These are phyloP conservation scores for Mallotus villosus DNA, from an alignment of 2,797 vertebrate genomes.

Conservation along the genomic window DNA sequence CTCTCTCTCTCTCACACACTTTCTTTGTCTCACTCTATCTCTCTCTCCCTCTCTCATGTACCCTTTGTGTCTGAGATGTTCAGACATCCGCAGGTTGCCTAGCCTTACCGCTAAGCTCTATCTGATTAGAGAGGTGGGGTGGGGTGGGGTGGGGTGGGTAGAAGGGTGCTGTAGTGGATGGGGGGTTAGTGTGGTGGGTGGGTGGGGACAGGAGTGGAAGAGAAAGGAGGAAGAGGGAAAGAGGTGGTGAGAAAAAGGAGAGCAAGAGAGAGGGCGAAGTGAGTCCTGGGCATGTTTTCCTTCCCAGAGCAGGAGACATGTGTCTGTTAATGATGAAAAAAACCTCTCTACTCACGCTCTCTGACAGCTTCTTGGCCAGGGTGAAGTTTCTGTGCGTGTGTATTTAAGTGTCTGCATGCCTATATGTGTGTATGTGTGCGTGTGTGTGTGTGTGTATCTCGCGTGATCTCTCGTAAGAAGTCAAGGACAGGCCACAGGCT, in stretches of 20 bases:
- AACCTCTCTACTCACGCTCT: constrained; percentile 6
- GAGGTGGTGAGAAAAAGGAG: constrained; percentile 13
- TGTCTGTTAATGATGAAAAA: constrained; percentile 29
- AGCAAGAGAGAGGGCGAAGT: constrained; percentile 13
- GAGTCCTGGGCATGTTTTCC: constrained; percentile 25
- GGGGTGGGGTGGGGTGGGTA: background rate
- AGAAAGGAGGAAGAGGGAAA: background rate
- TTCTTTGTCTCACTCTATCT: background rate
- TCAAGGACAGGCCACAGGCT: background rate
- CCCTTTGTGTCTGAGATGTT: constrained; percentile 7
- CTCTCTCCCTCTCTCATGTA: background rate
- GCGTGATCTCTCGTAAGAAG: background rate
- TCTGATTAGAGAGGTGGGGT: background rate
- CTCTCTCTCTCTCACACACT: too few species aligned
- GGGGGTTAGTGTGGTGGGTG: background rate
- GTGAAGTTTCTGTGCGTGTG: constrained; percentile 5
- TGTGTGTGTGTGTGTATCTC: background rate
- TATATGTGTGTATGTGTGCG: background rate
- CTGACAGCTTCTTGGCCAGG: constrained; percentile 50
- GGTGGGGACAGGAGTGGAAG: background rate
- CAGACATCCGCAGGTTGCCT: background rate
- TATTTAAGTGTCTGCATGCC: background rate
- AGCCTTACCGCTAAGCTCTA: background rate
- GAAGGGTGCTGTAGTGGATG: background rate
- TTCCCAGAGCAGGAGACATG: constrained; percentile 36